Evolutionary conservation across 1,140 invertebrate genomes (phyloP).

Genomic region (Drosophila bifasciata): DNA sequence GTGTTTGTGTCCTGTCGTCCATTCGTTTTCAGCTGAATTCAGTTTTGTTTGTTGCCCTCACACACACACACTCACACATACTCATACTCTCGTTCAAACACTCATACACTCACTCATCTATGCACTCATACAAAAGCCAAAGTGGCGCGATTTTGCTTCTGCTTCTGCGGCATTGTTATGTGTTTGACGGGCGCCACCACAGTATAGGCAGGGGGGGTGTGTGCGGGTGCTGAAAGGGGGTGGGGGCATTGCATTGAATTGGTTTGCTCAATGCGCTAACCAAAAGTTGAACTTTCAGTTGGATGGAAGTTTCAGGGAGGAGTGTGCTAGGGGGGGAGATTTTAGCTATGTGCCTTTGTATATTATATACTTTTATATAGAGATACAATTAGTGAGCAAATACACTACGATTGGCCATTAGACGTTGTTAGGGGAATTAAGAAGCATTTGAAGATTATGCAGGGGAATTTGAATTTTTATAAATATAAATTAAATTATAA

Average conservation of each 20-base stretch:
- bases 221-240: slow-evolving; percentile 8
- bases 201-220: not conserved
- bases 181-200: slow-evolving; percentile 2
- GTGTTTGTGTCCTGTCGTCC: slow-evolving; percentile 6
- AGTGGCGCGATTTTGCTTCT: slow-evolving; percentile 49
- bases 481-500: no score
- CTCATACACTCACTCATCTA: slow-evolving; percentile 19
- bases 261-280: slow-evolving; percentile 11
- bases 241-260: slow-evolving; percentile 34
- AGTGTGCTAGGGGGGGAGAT: not conserved
- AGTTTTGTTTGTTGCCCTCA: slow-evolving; percentile 46
- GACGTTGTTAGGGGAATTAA: no score
- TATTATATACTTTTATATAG: no score
- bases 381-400: no score
- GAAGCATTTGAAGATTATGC: no score
- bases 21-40: slow-evolving; percentile 53
- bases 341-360: not conserved
- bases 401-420: no score
- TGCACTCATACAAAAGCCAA: slow-evolving; percentile 30
- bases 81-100: not conserved
- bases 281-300: slow-evolving; percentile 19
- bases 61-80: not conserved
- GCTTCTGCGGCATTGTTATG: slow-evolving; percentile 47
- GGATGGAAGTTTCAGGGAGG: not conserved
- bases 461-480: no score